Base-by-base conservation (phyloP, 2,888 invertebrate genomes). In the Catocala nupta region DNA sequence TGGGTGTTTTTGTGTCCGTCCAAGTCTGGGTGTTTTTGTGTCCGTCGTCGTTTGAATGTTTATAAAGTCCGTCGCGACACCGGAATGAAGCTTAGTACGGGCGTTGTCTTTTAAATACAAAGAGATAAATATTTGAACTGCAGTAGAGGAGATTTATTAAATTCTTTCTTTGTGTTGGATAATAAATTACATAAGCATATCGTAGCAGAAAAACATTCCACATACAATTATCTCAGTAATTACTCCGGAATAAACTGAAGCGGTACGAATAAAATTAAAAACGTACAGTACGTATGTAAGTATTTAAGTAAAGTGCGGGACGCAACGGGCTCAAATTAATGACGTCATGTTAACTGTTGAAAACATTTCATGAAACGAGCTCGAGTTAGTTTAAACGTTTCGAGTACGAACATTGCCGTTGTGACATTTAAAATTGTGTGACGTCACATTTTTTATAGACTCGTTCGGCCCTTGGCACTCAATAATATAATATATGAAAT, bases 301-400 rank as follows among this genome's bases (percentile, higher is more conserved):
- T 64, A 57, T 57, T 62, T 74, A 49, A 62, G 58, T 61, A 66
- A 77, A 75, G 65, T 67, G 63, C 6, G 59, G 33, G 62, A 59
- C 63, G 53, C 57, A 77, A 55, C 65, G 42, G 57, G 63, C 47
- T 49, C 39, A 52, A 70, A 68, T 68, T 52, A 66, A 63, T 63
- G 53, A 47, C 42, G 52, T 56, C 49, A 54, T 56, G 55, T 57
- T 65, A 73, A 70, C 62, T 70, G 61, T 52, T 50, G 45, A 54
- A 63, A 49, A 62, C 9, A 58, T 60, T 55, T 45, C 58, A 39
- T 44, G n/a, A 43, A 52, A 65, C 34, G 39, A 39, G 13, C 58
- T 36, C 47, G 49, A 45, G 61, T 59, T 64, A 59, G 59, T 73
- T 52, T 11, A 59, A 73, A 62, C 45, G 43, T 34, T 55, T 16